A percentile compares a stretch with the other conserved stretches of the same genome.
Evolutionary conservation across 2,797 vertebrate genomes (phyloP).

Genomic region (Babyrousa celebensis): DNA sequence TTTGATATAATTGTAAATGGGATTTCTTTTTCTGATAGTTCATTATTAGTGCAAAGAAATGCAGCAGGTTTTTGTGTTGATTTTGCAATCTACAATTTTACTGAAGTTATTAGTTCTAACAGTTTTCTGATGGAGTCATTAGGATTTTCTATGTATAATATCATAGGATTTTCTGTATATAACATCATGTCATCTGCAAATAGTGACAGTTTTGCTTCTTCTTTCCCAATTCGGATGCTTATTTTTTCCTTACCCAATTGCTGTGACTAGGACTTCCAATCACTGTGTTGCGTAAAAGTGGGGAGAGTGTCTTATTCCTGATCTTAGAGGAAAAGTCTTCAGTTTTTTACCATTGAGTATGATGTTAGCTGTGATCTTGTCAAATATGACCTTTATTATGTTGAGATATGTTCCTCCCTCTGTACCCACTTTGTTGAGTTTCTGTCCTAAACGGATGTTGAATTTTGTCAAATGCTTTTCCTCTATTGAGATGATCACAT

Average conservation of each 20-base stretch:
- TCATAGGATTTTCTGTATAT: background rate
- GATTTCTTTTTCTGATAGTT: background rate
- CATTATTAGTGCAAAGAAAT: background rate
- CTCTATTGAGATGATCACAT: background rate
- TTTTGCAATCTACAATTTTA: background rate
- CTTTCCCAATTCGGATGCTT: background rate
- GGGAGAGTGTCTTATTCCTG: background rate
- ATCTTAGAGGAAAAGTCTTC: background rate
- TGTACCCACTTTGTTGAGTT: background rate
- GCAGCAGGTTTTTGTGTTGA: background rate
- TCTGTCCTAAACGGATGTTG: background rate
- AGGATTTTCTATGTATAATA: background rate
- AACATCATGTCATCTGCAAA: background rate
- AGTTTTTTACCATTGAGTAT: background rate
- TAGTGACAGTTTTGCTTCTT: background rate
- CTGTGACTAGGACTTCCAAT: background rate
- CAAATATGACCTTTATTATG: background rate
- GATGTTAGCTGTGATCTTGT: background rate
- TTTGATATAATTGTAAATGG: background rate
- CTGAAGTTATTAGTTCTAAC: background rate
- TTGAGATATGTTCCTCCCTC: background rate
- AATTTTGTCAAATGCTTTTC: background rate
- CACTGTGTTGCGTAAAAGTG: background rate
- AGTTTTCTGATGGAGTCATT: background rate
- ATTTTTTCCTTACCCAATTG: background rate